These are phyloP conservation scores for Neoniphon sammara DNA, from an alignment of 2,797 vertebrate genomes.

Conservation along the genomic window DNA sequence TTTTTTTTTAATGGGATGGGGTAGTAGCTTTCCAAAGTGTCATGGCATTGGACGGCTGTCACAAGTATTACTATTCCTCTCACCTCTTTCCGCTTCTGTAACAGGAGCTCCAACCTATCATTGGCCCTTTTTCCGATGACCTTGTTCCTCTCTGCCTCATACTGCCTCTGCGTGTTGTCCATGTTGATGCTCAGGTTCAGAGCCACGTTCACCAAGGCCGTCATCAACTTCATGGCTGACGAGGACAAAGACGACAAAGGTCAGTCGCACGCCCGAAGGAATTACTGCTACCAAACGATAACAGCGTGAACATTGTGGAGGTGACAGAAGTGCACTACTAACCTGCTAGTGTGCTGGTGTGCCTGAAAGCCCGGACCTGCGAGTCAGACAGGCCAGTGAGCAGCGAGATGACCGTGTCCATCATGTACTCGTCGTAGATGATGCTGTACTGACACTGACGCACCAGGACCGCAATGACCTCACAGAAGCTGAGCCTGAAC, in stretches of 20 bases:
- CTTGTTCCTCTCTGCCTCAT: slow-evolving; percentile 96
- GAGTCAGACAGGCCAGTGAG: slow-evolving; percentile 97
- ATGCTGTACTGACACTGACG: slow-evolving; percentile 98
- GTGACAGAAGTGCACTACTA: slow-evolving; percentile 23
- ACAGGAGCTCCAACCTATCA: slow-evolving; percentile 91
- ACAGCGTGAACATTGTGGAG: neutral
- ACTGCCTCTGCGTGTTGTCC: slow-evolving; percentile 98
- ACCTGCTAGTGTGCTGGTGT: slow-evolving; percentile 81
- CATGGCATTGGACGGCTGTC: neutral
- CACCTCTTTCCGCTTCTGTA: slow-evolving; percentile 98
- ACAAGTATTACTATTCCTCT: slow-evolving; percentile 35
- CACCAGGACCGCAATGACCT: slow-evolving; percentile 95
- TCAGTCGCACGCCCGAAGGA: slow-evolving; percentile 8
- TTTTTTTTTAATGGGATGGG: neutral
- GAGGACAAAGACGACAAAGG: slow-evolving; percentile 18
- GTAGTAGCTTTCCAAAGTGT: neutral
- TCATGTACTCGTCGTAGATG: slow-evolving; percentile 99
- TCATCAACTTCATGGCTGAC: slow-evolving; percentile 94
- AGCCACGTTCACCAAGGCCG: slow-evolving; percentile 95
- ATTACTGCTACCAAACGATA: neutral
- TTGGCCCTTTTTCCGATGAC: slow-evolving; percentile 95
- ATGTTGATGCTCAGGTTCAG: slow-evolving; percentile 98
- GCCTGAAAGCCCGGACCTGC: slow-evolving; percentile 96
- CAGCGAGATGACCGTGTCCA: slow-evolving; percentile 97
- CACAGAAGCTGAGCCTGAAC: slow-evolving; percentile 95